These are phyloP conservation scores for Neoarius graeffei DNA, from an alignment of 2,113 vertebrate species.

Conservation along the genomic window DNA sequence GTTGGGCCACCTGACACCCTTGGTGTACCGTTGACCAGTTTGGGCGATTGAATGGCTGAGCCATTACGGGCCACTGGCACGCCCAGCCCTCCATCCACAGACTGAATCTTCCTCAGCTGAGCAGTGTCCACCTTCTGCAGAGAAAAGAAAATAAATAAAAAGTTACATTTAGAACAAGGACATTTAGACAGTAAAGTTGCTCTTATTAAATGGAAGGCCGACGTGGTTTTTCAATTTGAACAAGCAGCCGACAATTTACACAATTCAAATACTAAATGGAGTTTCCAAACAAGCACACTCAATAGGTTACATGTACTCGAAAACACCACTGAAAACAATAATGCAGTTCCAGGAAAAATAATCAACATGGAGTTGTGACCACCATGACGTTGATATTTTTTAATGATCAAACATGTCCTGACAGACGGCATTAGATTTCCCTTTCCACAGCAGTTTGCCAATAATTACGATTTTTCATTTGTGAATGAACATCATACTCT, in stretches of 20 bases:
- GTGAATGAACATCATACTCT: too few relatives aligned
- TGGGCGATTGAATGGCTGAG: constrained; percentile 61
- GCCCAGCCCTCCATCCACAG: constrained; percentile 80
- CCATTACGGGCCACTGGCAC: constrained; percentile 67
- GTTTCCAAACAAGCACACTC: not conserved
- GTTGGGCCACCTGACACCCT: constrained; percentile 60
- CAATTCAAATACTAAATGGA: not conserved
- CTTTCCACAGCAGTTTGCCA: not conserved
- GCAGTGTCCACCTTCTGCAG: constrained; percentile 74
- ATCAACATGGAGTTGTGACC: not conserved
- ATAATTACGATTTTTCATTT: not conserved
- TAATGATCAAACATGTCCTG: not conserved
- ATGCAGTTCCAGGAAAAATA: not conserved
- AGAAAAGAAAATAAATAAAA: not conserved
- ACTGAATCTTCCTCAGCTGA: constrained; percentile 71
- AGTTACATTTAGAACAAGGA: not conserved
- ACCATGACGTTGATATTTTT: not conserved
- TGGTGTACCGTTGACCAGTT: constrained; percentile 66
- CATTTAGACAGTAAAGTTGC: not conserved
- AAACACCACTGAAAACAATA: not conserved
- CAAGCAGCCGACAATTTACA: not conserved
- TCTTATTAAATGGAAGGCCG: not conserved
- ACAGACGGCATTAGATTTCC: not conserved
- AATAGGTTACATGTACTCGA: not conserved
- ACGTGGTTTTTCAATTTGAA: not conserved